These are phyloP conservation scores for Bos indicus DNA, from an alignment of 2,113 vertebrate genomes.

Conservation along the genomic window DNA sequence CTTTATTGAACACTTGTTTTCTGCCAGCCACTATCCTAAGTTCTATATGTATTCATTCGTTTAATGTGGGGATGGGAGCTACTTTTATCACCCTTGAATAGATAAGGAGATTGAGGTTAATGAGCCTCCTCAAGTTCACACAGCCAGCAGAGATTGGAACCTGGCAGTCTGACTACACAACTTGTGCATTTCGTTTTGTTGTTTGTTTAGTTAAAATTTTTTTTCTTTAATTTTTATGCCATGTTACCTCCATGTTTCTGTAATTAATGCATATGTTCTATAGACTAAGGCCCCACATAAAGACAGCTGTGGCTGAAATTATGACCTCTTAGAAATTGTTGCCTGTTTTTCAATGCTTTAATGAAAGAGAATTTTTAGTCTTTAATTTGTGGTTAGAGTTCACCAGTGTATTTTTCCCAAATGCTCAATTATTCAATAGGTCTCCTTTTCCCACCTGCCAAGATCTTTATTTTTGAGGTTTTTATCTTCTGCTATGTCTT, in stretches of 20 bases:
- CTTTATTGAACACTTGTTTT: neutral
- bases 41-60: neutral
- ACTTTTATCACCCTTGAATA: neutral
- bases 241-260: neutral
- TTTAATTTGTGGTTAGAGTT: neutral
- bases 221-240: neutral
- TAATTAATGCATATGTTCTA: neutral
- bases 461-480: neutral
- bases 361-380: neutral
- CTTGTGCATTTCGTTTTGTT: neutral
- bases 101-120: neutral
- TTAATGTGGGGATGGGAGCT: neutral
- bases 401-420: neutral
- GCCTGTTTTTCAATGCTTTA: neutral
- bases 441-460: neutral
- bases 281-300: neutral
- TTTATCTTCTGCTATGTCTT: neutral
- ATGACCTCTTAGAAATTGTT: neutral
- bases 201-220: neutral
- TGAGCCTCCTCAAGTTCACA: neutral
- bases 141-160: neutral
- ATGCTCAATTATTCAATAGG: neutral
- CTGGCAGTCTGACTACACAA: neutral
- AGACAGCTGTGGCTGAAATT: neutral
- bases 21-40: neutral